These are phyloP conservation scores for Clupea harengus DNA, from an alignment of 2,113 vertebrate genomes.

Conservation along the genomic window DNA sequence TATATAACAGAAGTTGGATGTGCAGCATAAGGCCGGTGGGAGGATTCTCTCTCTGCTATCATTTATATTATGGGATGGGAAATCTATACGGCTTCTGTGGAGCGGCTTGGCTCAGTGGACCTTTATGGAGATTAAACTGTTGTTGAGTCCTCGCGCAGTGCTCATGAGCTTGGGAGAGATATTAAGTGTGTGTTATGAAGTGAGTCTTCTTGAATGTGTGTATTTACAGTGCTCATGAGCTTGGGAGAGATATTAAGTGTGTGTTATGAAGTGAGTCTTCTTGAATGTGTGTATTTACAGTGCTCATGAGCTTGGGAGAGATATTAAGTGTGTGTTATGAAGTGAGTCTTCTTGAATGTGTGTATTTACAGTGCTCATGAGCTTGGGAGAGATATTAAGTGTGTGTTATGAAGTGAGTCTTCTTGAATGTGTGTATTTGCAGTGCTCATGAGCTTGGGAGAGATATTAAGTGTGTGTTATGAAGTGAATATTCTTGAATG, in stretches of 20 bases:
- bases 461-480: neutral
- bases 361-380: neutral
- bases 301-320: neutral
- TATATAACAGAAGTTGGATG: constrained; percentile 4
- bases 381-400: neutral
- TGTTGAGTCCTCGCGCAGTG: neutral
- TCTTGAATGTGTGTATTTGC: no score
- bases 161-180: neutral
- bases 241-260: neutral
- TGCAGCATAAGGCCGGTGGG: constrained; percentile 3
- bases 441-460: no score
- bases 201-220: no score
- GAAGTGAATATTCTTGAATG: no score
- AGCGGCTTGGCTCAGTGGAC: neutral
- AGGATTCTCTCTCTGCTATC: neutral
- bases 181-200: neutral
- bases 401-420: neutral
- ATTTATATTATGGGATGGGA: neutral
- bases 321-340: neutral
- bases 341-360: no score
- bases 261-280: neutral
- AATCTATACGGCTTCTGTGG: constrained; percentile 3
- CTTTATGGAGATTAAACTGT: constrained; percentile 7
- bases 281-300: neutral
- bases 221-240: neutral